Evolutionary conservation across 2,888 invertebrate species (phyloP), one percentile per base, ranked within the genome.

Genomic region (Pecten maximus): DNA sequence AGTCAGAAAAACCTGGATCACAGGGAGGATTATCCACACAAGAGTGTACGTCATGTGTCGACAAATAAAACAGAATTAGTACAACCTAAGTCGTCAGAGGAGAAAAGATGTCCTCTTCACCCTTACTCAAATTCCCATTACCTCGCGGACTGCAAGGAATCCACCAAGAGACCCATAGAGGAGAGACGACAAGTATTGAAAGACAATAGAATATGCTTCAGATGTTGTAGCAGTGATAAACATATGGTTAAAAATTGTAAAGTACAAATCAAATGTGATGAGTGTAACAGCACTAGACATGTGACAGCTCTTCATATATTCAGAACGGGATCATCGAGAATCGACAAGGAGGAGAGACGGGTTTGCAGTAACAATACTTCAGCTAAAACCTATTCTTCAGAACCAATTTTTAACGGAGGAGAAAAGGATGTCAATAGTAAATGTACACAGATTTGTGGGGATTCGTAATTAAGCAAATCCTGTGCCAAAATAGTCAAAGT

Each of bases 281-380:
- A 90, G n/a, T 93, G 93, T 88, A 48, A 88, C 6, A 93, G 91
- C 88, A 40, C 39, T 0, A 39, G 39, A n/a, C 92, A 93, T 54
- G 39, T 87, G 3, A 90, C 92, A 35, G 90, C 92, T 19, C 35
- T 91, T 28, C 90, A 91, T 74, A 60, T 91, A 19, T 86, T 19
- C n/a, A 90, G 40, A 90, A 40, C 23, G 39, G 4, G 19, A 12
- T 44, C 44, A 12, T 10, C 6, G 12, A 44, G 44, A 44, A 44
- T 12, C 8, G 44, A 44, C 44, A 44, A 44, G 12, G 6, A 6
- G 12, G 44, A 10, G 8, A 60, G 23, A n/a, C 2, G n/a, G n/a
- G 60, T 6, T 60, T 6, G 23, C 2, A 23, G 23, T 2, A 60
- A 23, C 23, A 6, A 8, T 6, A 8, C 60, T 23, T 60, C 60